phyloP scores from a whole-genome alignment of 2,113 vertebrate genomes.

The Chloropsis hardwickii region DNA sequence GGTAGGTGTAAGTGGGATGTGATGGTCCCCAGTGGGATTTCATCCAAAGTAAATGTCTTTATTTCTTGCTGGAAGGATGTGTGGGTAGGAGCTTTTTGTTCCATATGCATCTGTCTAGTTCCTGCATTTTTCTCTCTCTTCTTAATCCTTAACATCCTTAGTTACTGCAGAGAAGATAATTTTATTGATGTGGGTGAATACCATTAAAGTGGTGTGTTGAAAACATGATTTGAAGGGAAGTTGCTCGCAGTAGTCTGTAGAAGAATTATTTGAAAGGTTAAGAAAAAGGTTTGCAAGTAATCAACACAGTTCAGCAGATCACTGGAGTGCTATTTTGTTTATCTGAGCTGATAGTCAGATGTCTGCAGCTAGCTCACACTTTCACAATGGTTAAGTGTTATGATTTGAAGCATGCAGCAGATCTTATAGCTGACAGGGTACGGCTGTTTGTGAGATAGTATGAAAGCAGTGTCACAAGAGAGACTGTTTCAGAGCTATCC shows the following conservation, averaged over 20 bases:
- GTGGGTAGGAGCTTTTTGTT: neutral
- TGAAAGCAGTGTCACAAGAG: neutral
- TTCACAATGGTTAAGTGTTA: neutral
- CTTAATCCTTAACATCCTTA: neutral
- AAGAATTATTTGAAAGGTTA: constrained; percentile 11
- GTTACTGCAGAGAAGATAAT: neutral
- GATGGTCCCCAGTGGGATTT: neutral
- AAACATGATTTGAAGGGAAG: neutral
- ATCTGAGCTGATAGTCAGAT: constrained; percentile 58
- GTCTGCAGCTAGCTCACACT: neutral
- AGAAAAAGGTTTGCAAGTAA: constrained; percentile 26
- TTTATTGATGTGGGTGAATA: constrained; percentile 26
- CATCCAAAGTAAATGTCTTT: neutral
- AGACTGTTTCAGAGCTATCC: neutral
- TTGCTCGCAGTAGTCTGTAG: neutral
- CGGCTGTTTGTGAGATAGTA: neutral
- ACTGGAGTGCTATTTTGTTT: constrained; percentile 52
- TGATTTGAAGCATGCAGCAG: neutral
- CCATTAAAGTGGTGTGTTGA: constrained; percentile 38
- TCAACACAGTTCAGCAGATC: constrained; percentile 48
- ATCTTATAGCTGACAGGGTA: neutral
- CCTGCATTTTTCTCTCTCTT: neutral
- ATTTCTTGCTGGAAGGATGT: neutral
- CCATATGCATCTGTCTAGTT: neutral
- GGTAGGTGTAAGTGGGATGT: neutral